These are phyloP conservation scores for Pteronotus mesoamericanus DNA, from an alignment of 2,797 vertebrate species.

Conservation along the genomic window DNA sequence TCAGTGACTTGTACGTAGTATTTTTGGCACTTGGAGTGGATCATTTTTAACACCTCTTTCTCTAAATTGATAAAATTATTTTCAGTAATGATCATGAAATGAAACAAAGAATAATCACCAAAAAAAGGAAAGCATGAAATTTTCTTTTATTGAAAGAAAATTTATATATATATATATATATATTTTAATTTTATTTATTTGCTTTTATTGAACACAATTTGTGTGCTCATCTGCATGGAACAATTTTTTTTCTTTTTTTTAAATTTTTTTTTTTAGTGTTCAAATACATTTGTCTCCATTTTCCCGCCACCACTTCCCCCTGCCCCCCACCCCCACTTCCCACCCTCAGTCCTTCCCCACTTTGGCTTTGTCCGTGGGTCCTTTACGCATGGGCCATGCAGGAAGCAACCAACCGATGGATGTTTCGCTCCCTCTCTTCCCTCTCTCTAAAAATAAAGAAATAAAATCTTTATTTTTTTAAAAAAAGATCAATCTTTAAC, in stretches of 20 bases:
- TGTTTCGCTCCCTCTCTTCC: background rate
- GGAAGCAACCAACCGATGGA: too few relatives aligned
- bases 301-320: too few relatives aligned
- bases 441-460: background rate
- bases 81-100: background rate
- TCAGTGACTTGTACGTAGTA: background rate
- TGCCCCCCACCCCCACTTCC: too few relatives aligned
- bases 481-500: background rate
- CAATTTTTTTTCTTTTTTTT: background rate
- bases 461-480: background rate
- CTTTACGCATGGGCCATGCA: too few relatives aligned
- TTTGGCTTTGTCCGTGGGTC: too few relatives aligned
- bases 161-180: background rate
- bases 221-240: background rate
- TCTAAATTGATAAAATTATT: background rate
- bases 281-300: too few relatives aligned
- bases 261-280: too few relatives aligned
- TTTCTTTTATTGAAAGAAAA: background rate
- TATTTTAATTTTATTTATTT: too few relatives aligned
- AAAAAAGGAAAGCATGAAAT: background rate
- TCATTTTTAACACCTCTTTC: background rate
- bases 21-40: background rate
- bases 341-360: too few relatives aligned
- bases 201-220: background rate
- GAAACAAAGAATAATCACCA: background rate